These are phyloP conservation scores for Pelmatolapia mariae DNA, from an alignment of 2,113 vertebrate species.

Conservation along the genomic window DNA sequence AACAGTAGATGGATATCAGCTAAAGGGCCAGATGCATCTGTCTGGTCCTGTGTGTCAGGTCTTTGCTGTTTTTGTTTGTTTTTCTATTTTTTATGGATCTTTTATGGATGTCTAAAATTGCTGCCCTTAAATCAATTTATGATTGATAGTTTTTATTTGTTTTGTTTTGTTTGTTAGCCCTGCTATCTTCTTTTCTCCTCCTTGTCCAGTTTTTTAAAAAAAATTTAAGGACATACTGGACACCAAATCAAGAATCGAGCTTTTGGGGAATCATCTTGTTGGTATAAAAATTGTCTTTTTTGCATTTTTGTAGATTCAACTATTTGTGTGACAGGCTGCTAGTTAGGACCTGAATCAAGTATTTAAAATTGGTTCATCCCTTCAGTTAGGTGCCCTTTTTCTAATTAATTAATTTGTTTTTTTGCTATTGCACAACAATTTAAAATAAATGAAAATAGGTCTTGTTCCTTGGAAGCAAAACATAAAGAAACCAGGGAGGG, in stretches of 20 bases:
- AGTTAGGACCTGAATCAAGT: background rate
- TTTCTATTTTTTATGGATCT: background rate
- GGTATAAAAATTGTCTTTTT: background rate
- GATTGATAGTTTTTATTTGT: background rate
- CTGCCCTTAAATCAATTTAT: background rate
- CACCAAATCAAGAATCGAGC: background rate
- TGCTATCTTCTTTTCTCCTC: background rate
- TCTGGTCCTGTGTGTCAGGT: background rate
- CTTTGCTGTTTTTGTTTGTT: background rate
- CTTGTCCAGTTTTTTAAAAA: background rate
- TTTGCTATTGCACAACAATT: background rate
- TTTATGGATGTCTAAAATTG: background rate
- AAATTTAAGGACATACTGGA: background rate
- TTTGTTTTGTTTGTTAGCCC: background rate
- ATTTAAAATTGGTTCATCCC: background rate
- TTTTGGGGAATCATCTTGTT: background rate
- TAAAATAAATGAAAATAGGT: background rate
- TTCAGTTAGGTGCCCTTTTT: background rate
- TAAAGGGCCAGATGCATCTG: background rate
- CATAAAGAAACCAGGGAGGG: background rate
- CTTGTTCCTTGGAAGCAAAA: background rate
- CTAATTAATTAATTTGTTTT: background rate
- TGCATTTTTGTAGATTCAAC: background rate
- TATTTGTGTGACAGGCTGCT: background rate
- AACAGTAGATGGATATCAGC: background rate